Evolutionary conservation across 2,113 vertebrate species (phyloP), one percentile per base, ranked within the genome.

Genomic region (Heterochromis multidens): DNA sequence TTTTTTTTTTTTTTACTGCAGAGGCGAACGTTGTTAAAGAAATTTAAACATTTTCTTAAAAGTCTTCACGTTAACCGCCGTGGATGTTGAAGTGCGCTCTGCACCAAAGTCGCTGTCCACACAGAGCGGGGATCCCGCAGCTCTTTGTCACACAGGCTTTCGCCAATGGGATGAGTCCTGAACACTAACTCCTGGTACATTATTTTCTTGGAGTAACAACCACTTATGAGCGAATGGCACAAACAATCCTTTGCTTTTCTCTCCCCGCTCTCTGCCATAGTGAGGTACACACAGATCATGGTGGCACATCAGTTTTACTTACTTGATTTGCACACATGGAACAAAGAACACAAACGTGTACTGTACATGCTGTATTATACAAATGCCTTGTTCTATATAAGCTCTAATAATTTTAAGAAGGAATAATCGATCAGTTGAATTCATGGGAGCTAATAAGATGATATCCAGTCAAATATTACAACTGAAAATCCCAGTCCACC

Each of bases 91-190:
- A 70, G 79, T n/a, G 72, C 58, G 19, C 81, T 83, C 29, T 85
- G 87, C 16, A 31, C 31, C 58, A 84, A 49, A 72, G 87, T 87
- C 62, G 83, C 91, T 92, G 87, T 92, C 89, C 89, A 77, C 60
- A 31, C 58, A 9, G 29, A 25, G 59, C 27, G 46, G 82, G 79
- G 84, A 86, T 85, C 25, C 86, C 89, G 91, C 89, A 88, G 31
- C 59, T 82, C 59, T 46, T 37, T 12, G 58, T 33, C 76, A 80
- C 61, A 35, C 37, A 14, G 2, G 12, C 37, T 79, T 43, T 56
- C 63, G 17, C 67, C 40, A 56, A 5, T 19, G 10, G 11, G 5
- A 46, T 43, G n/a, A 56, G 78, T 40, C 79, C 25, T 79, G 2
- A 37, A 80, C 67, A 31, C 17, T 74, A 74, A 52, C 52, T 74